A percentile compares a stretch with the other conserved stretches of the same genome.
phyloP scores from a whole-genome alignment of 2,888 invertebrate genomes.

The Leptothorax acervorum region DNA sequence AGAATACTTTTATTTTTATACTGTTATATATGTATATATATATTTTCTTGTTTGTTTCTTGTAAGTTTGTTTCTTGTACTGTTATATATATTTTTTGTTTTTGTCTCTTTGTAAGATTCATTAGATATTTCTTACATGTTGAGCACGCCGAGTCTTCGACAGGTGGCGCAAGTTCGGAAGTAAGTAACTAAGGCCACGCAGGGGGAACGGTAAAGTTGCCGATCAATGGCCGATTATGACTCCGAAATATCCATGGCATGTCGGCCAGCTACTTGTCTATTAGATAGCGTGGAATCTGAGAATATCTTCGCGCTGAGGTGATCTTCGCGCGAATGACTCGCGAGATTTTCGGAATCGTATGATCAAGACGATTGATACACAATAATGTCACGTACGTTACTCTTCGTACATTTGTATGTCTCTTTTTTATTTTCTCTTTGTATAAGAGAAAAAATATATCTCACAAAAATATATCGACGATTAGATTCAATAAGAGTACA shows the following conservation, averaged over 20 bases:
- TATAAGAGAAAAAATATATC: background rate
- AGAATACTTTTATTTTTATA: background rate
- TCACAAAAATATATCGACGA: background rate
- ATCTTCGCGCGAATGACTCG: background rate
- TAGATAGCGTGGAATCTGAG: constrained; percentile 21
- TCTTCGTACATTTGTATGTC: background rate
- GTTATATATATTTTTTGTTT: background rate
- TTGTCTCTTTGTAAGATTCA: background rate
- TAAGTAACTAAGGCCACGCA: constrained; percentile 17
- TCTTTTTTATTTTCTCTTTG: no score
- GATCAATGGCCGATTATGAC: constrained; percentile 38
- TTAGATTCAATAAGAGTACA: background rate
- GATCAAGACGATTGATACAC: background rate
- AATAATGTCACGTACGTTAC: background rate
- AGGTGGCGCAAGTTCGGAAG: constrained; percentile 14
- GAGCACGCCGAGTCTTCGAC: background rate
- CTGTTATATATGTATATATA: background rate
- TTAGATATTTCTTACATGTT: background rate
- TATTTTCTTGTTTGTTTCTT: background rate
- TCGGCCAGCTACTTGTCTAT: constrained; percentile 29
- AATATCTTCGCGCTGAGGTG: constrained; percentile 1
- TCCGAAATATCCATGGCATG: constrained; percentile 32
- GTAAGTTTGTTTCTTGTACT: no score
- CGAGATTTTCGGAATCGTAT: background rate
- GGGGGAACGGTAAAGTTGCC: constrained; percentile 19